phyloP scores from a whole-genome alignment of 2,113 vertebrate species.

The Mohoua ochrocephala region DNA sequence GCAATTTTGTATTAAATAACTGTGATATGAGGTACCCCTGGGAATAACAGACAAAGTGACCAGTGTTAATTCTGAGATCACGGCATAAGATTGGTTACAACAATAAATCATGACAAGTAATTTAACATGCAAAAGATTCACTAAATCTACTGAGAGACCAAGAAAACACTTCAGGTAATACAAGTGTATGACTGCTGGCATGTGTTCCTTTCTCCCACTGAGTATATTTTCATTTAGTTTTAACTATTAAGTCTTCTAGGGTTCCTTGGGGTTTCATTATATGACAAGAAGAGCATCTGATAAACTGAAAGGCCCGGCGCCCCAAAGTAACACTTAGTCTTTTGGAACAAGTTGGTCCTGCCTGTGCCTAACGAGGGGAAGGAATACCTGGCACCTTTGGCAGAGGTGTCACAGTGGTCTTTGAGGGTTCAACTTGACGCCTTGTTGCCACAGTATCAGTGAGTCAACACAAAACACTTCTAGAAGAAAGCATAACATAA shows the following conservation, averaged over 20 bases:
- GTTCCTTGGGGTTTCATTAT: not conserved
- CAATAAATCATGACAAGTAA: not conserved
- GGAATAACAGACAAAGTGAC: not conserved
- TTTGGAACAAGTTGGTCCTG: not conserved
- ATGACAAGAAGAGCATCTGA: not conserved
- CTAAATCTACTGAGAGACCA: not conserved
- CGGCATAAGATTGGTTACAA: accelerated
- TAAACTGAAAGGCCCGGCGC: not conserved
- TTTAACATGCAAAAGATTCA: not conserved
- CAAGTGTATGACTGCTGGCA: not conserved
- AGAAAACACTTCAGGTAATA: not conserved
- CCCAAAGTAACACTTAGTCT: not conserved
- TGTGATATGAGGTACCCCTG: not conserved
- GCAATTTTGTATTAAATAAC: not conserved
- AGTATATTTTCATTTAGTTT: constrained; percentile 1
- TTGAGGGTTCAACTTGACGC: not conserved
- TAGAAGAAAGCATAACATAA: not conserved
- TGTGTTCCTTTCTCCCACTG: not conserved
- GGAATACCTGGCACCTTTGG: not conserved
- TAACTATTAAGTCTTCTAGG: not conserved
- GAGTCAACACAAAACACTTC: not conserved
- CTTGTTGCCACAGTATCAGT: not conserved
- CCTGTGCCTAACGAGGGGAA: not conserved
- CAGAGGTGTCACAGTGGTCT: not conserved
- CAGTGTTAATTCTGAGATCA: not conserved